Base-by-base conservation (phyloP, 2,113 vertebrate genomes). In the Myocastor coypus region DNA sequence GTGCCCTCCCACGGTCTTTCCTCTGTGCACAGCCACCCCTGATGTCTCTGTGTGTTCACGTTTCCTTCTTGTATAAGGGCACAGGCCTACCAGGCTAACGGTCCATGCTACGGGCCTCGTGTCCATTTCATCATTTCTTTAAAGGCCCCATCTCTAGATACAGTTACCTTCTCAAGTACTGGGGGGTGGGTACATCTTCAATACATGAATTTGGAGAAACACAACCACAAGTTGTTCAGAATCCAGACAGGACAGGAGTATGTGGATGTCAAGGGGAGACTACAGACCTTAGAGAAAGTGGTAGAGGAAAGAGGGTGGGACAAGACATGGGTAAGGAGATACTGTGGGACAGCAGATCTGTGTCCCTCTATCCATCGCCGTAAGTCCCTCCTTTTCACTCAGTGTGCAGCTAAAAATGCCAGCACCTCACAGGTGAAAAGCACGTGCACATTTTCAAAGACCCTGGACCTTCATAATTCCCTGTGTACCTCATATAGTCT, bases 21-120 rank as follows among this genome's bases (percentile, higher is more conserved):
- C 37, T 75, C 3, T 52, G 63, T n/a, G 57, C 14, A 3, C 0
- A 0, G 1, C n/a, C 7, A 37, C 16, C 7, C 32, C 77, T n/a
- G 12, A 16, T 14, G 11, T 66, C 55, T 50, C 50, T 11, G 5
- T 32, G 34, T 46, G 26, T 64, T 50, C 64, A 96, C 9, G 52
- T 64, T 24, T 85, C 83, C 78, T 46, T 50, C 13, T 63, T 12
- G 50, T 83, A 19, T 26, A 77, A 78, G 24, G 52, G 75, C 28
- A 73, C 14, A 32, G 69, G 57, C 68, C 24, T 66, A n/a, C 61
- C 0, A 85, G 22, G 30, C 42, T 50, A 75, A 92, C 26, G 50
- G 57, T 12, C 20, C 57, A 50, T 57, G 12, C 30, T 90, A 61
- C 83, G 10, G n/a, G 24, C 10, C 37, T 88, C 42, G 64, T 34